Evolutionary conservation across 2,888 invertebrate species (phyloP).

Genomic region (Aphelenchoides bicaudatus): DNA sequence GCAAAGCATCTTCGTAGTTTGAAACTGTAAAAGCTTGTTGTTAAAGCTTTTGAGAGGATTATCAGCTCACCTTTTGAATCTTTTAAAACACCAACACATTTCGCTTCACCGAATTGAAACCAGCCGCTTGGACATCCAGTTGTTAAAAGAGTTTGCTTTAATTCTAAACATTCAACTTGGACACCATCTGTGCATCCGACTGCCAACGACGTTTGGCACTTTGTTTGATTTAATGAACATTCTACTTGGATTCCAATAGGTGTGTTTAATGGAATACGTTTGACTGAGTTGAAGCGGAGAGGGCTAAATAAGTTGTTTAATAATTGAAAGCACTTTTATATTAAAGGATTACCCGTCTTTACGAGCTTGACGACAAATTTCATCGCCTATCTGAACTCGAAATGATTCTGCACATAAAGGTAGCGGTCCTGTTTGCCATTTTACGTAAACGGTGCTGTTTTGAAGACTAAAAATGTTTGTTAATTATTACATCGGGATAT

Average conservation of each 20-base stretch:
- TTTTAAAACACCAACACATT: conserved; percentile 1
- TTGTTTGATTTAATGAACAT: neutral
- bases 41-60: no score
- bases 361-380: conserved; percentile 5
- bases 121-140: neutral
- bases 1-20: conserved; percentile 5
- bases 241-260: conserved; percentile 1
- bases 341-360: neutral
- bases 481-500: no score
- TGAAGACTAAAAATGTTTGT: no score
- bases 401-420: conserved; percentile 12
- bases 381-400: neutral
- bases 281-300: neutral
- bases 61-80: neutral
- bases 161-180: neutral
- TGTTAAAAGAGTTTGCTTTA: neutral
- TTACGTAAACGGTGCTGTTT: no score
- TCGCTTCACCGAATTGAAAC: neutral
- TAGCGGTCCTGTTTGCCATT: no score
- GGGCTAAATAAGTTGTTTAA: no score
- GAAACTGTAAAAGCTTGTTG: no score
- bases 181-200: neutral
- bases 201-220: neutral
- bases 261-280: neutral
- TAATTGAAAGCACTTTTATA: neutral